Conservation (phyloP, 2,888 invertebrate species). For the Agriopis leucophaearia region DNA sequence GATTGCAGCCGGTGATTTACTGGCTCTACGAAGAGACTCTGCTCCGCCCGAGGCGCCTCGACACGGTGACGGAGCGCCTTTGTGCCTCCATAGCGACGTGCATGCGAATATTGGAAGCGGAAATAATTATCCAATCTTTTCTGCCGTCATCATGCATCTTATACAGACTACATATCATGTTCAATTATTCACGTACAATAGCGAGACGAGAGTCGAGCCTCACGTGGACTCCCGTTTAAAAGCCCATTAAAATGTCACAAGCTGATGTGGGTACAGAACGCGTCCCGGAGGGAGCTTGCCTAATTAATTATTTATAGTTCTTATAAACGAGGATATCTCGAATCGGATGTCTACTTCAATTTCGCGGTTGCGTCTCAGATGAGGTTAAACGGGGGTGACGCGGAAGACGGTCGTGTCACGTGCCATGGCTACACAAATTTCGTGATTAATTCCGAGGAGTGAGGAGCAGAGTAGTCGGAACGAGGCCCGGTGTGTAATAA, state of each 20-base stretch:
- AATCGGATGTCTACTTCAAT: conserved; percentile 46
- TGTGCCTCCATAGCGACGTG: conserved; percentile 59
- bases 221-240: conserved; percentile 73
- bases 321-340: conserved; percentile 57
- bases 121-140: conserved; percentile 70
- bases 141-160: conserved; percentile 52
- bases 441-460: conserved; percentile 63
- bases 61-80: conserved; percentile 62
- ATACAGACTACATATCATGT: conserved; percentile 48
- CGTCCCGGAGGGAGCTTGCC: conserved; percentile 57
- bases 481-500: conserved; percentile 53
- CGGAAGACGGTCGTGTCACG: conserved; percentile 56
- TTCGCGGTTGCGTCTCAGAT: conserved; percentile 45
- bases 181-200: conserved; percentile 68
- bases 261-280: conserved; percentile 71
- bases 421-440: conserved; percentile 60
- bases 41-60: conserved; percentile 64
- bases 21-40: conserved; percentile 20
- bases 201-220: conserved; percentile 55
- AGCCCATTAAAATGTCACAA: conserved; percentile 81
- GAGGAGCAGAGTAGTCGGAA: conserved; percentile 51
- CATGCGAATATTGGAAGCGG: conserved; percentile 65
- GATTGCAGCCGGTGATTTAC: conserved; percentile 60
- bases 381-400: conserved; percentile 43
- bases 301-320: conserved; percentile 81